Percentiles rank a stretch among this genome's conserved stretches.
These are phyloP conservation scores for Himalopsyche anomala DNA, from an alignment of 2,888 invertebrate species.

Conservation along the genomic window DNA sequence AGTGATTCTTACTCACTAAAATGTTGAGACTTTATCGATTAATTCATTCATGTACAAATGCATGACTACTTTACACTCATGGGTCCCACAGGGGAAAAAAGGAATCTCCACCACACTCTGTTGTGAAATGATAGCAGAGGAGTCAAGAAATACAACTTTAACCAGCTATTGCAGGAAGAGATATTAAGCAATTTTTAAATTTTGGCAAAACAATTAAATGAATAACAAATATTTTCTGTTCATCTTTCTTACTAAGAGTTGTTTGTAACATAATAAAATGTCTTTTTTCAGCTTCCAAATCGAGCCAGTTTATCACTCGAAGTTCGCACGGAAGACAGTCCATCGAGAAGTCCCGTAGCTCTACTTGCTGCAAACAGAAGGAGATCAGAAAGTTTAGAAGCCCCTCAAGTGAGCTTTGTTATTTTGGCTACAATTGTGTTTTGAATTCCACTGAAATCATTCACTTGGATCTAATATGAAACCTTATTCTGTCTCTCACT, in stretches of 20 bases:
- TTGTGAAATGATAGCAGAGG: no score
- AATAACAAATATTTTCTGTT: no score
- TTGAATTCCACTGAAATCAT: neutral
- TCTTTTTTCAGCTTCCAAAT: conserved; percentile 74
- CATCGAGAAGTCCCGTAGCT: conserved; percentile 73
- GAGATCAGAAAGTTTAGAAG: conserved; percentile 79
- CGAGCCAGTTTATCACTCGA: conserved; percentile 80
- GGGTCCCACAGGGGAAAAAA: no score
- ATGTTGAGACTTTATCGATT: no score
- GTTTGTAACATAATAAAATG: conserved; percentile 54
- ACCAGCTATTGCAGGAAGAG: no score
- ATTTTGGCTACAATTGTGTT: neutral
- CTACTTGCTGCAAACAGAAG: conserved; percentile 74
- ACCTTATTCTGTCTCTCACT: neutral
- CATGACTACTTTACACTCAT: neutral
- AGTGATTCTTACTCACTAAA: neutral
- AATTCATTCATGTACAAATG: neutral
- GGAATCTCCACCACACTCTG: neutral
- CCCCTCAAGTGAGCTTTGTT: conserved; percentile 73
- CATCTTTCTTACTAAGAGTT: no score
- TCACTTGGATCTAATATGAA: conserved; percentile 13
- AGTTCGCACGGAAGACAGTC: conserved; percentile 76
- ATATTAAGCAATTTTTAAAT: no score
- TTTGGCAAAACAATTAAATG: no score
- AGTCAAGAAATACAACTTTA: no score